Evolutionary conservation across 2,888 invertebrate species (phyloP).

Genomic region (Blastobasis adustella): DNA sequence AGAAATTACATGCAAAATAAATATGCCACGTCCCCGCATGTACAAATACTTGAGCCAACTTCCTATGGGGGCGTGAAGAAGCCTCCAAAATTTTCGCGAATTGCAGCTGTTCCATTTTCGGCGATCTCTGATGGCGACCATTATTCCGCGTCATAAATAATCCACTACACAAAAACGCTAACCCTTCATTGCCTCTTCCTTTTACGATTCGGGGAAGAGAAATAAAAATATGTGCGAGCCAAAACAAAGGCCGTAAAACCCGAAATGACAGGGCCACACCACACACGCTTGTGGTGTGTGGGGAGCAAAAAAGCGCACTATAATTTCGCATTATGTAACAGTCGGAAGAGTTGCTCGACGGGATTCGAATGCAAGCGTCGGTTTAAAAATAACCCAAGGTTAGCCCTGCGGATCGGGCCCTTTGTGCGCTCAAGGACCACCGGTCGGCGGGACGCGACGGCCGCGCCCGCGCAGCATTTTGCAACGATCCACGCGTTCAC

Average conservation of each 20-base stretch:
- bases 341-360: slow-evolving; percentile 64
- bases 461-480: neutral
- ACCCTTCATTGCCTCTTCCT: slow-evolving; percentile 73
- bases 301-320: slow-evolving; percentile 54
- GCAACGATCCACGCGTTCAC: neutral
- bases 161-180: slow-evolving; percentile 61
- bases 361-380: slow-evolving; percentile 61
- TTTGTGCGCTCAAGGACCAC: slow-evolving; percentile 70
- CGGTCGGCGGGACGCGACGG: slow-evolving; percentile 58
- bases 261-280: slow-evolving; percentile 70
- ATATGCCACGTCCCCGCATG: too few relatives aligned
- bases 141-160: slow-evolving; percentile 70
- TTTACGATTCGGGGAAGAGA: slow-evolving; percentile 69
- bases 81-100: slow-evolving; percentile 32
- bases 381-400: slow-evolving; percentile 73
- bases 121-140: slow-evolving; percentile 42
- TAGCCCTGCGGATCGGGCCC: slow-evolving; percentile 58
- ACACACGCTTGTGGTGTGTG: slow-evolving; percentile 58
- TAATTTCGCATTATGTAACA: slow-evolving; percentile 72
- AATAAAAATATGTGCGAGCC: slow-evolving; percentile 66
- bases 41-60: neutral
- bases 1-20: too few relatives aligned
- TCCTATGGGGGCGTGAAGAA: slow-evolving; percentile 4
- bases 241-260: slow-evolving; percentile 68
- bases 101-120: slow-evolving; percentile 50